Evolutionary conservation across 2,113 vertebrate genomes (phyloP).

Genomic region (Noturus placidus): DNA sequence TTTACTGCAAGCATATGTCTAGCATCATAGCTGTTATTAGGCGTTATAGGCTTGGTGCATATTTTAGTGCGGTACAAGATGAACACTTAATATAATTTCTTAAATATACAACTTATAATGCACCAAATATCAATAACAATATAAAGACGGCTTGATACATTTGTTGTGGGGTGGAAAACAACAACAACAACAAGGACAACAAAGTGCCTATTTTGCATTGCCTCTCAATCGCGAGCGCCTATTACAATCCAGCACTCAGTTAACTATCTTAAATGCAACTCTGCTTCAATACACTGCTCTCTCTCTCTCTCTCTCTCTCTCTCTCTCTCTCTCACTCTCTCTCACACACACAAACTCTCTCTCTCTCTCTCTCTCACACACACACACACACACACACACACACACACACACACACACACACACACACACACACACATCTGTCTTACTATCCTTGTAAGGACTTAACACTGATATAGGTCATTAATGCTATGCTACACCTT

Average conservation of each 20-base stretch:
- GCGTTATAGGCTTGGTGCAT: neutral
- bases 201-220: neutral
- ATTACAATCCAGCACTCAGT: constrained; percentile 27
- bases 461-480: neutral
- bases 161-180: neutral
- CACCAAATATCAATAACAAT: neutral
- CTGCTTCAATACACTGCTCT: constrained; percentile 19
- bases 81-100: neutral
- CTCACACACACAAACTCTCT: no score
- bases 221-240: neutral
- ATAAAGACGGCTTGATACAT: constrained; percentile 3
- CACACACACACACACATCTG: neutral
- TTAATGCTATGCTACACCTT: neutral
- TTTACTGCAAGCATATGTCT: neutral
- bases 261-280: constrained; percentile 41
- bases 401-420: neutral
- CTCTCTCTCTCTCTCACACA: no score
- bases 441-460: neutral
- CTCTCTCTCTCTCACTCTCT: no score
- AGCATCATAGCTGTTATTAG: neutral
- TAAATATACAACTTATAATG: neutral
- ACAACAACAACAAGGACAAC: neutral
- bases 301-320: no score
- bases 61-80: neutral
- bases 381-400: neutral